Conservation (phyloP, 2,797 vertebrate species). For the Pempheris klunzingeri region DNA sequence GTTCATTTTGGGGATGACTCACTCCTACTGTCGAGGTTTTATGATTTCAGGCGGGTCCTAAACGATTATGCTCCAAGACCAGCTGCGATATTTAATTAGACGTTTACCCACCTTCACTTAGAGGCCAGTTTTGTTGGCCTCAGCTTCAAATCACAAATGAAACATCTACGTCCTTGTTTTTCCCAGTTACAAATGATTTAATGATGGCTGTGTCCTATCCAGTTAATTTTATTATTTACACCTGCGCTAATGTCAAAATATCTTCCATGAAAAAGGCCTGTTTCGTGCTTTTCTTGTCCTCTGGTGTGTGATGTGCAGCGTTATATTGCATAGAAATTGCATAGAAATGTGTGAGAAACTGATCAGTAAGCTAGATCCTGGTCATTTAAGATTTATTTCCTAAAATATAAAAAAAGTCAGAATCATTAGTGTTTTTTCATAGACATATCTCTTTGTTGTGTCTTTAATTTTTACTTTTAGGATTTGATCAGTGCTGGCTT, state of each 20-base stretch:
- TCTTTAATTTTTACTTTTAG: not conserved
- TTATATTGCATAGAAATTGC: not conserved
- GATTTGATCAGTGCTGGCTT: not conserved
- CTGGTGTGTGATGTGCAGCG: not conserved
- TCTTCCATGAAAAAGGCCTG: no score
- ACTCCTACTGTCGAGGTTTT: slow-evolving; percentile 1
- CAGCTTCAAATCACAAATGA: not conserved
- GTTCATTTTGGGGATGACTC: slow-evolving; percentile 24
- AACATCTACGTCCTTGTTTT: not conserved
- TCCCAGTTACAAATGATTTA: no score
- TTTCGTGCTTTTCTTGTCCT: not conserved
- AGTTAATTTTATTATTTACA: not conserved
- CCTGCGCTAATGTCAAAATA: not conserved
- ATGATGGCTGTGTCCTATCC: no score
- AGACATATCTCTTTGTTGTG: not conserved
- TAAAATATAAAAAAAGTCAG: not conserved
- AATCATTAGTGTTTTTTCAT: not conserved
- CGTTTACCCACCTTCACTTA: slow-evolving; percentile 9
- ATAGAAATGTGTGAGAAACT: not conserved
- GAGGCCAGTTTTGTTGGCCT: not conserved
- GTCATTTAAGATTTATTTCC: not conserved
- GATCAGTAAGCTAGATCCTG: not conserved
- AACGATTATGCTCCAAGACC: slow-evolving; percentile 32
- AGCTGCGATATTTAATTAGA: slow-evolving; percentile 19
- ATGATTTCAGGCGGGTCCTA: slow-evolving; percentile 33